Evolutionary conservation across 2,113 vertebrate species (phyloP), one percentile per base, ranked within the genome.

Genomic region (Dicentrarchus labrax): DNA sequence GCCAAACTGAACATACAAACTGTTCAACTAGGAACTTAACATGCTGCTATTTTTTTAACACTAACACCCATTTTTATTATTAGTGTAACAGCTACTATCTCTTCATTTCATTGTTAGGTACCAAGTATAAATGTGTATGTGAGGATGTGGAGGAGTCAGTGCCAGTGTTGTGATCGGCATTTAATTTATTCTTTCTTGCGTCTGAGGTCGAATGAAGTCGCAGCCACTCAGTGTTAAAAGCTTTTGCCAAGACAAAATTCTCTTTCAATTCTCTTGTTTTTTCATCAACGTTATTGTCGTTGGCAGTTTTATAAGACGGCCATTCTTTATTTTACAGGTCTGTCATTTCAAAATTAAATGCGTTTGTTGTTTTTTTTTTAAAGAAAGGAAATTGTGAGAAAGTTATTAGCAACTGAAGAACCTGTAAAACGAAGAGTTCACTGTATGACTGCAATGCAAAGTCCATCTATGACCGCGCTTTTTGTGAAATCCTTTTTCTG

Each of bases 41-140:
- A 78, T 87, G 91, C 92, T 93, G 92, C 89, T 92, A 92, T 80
- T 76, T 61, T 77, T 66, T 45, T 54, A 30, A 89, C 78, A 90
- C 80, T 83, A 89, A 88, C 65, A 19, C 15, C 38, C 5, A 4
- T 76, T 79, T 11, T 76, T 78, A 9, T 61, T 62, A 51, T 61
- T 41, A 38, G 70, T 74, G 61, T 72, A 36, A 62, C 38, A 59
- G 76, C 80, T 77, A 48, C 65, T 15, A 5, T 62, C 38, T 43
- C 45, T 62, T 74, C n/a, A 43, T 72, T 84, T 86, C 48, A 24
- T 62, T 56, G 47, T 72, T 48, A 9, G 92, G 91, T 92, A 92
- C 90, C 87, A 80, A 86, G 89, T 91, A 54, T 76, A 72, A 62
- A 76, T 53, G 62, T 62, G 45, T 75, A 12, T 21, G 43, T 70